Percentiles rank a stretch among this genome's conserved stretches.
Evolutionary conservation across 2,797 vertebrate genomes (phyloP).

Genomic region (Aeoliscus strigatus): DNA sequence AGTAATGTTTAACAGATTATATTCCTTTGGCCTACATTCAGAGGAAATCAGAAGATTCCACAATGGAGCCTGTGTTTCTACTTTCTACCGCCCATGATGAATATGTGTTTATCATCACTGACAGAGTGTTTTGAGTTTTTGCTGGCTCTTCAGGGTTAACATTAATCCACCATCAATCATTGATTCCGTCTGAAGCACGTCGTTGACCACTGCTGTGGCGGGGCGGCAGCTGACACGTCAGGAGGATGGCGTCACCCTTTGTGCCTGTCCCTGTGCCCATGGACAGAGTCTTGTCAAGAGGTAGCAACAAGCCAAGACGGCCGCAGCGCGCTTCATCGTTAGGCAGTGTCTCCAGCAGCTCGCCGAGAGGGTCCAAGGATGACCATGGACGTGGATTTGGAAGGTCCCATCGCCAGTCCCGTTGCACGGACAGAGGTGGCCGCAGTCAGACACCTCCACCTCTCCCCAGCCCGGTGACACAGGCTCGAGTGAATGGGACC

Average conservation of each 20-base stretch:
- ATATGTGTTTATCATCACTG: constrained; percentile 5
- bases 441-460: constrained; percentile 59
- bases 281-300: constrained; percentile 43
- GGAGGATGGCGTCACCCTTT: constrained; percentile 68
- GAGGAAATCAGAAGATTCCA: neutral
- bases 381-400: constrained; percentile 16
- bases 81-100: neutral
- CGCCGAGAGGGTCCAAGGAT: constrained; percentile 16
- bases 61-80: neutral
- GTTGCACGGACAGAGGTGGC: constrained; percentile 21
- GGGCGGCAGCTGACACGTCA: constrained; percentile 20
- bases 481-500: constrained; percentile 50
- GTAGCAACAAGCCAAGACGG: constrained; percentile 43
- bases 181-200: constrained; percentile 1
- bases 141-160: neutral
- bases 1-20: constrained; percentile 7
- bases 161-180: neutral
- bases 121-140: constrained; percentile 17
- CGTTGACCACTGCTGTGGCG: constrained; percentile 10
- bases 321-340: constrained; percentile 64
- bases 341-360: constrained; percentile 61
- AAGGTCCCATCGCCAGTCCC: constrained; percentile 30
- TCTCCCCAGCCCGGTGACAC: constrained; percentile 30
- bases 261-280: constrained; percentile 68
- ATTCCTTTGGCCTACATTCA: neutral